Percentiles rank a stretch among this genome's conserved stretches.
Conservation (phyloP, 2,888 invertebrate species). For the Coenonympha arcania region DNA sequence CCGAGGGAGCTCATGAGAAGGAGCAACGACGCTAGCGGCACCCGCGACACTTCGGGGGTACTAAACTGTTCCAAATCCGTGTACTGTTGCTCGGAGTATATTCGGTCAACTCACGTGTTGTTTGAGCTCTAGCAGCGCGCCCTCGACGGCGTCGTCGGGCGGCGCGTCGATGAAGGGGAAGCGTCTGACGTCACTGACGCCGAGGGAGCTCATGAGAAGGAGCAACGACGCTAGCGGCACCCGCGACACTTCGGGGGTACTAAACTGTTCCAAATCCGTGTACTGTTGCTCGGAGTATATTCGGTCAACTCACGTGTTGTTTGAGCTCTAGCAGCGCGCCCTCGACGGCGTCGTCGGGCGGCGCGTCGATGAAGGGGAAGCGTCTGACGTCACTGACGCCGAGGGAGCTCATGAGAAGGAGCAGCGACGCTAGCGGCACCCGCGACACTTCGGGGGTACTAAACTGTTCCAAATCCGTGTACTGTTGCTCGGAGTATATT, state of each 20-base stretch:
- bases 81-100: slow-evolving; percentile 89
- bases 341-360: too few relatives aligned
- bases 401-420: slow-evolving; percentile 94
- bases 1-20: too few relatives aligned
- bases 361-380: too few relatives aligned
- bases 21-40: slow-evolving; percentile 89
- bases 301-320: too few relatives aligned
- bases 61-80: not conserved
- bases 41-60: too few relatives aligned
- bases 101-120: too few relatives aligned
- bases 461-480: slow-evolving; percentile 83
- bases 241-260: too few relatives aligned
- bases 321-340: too few relatives aligned
- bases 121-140: slow-evolving; percentile 87
- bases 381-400: slow-evolving; percentile 94
- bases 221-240: slow-evolving; percentile 89
- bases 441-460: slow-evolving; percentile 94
- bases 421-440: slow-evolving; percentile 92
- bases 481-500: slow-evolving; percentile 90
- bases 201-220: too few relatives aligned
- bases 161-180: slow-evolving; percentile 99
- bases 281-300: slow-evolving; percentile 90
- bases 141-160: slow-evolving; percentile 90
- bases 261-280: not conserved
- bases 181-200: too few relatives aligned